Base-by-base conservation (phyloP, 92 coral and sea anemone species). In the Porites rus region DNA sequence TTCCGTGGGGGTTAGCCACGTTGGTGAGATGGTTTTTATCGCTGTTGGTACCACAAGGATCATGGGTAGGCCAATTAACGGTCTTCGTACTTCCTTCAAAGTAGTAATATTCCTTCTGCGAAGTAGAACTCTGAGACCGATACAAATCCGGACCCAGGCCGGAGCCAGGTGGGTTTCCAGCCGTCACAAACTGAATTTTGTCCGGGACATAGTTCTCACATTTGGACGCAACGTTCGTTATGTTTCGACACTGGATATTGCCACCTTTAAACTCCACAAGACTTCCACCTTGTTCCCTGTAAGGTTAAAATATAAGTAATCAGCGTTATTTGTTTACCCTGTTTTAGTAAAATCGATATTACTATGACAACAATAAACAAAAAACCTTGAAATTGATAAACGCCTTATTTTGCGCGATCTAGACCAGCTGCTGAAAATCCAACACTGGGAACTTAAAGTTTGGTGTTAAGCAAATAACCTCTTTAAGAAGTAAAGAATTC, bases 31-130 rank as follows among this genome's bases (percentile, higher is more conserved):
- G 92, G 72, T 91, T 88, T 16, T 25, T 14, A 12, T 76, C 65
- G 43, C 43, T 31, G 63, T 79, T 81, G 20, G 72, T 81, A 17
- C 92, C 94, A 82, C 96, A 93, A 22, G 94, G 94, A 56, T 93
- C 92, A 67, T 91, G 96, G 51, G 92, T 85, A 46, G 96, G 96
- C 90, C 94, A 91, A 68, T 88, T 81, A 3, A 77, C 66, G 59
- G 90, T 90, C 64, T 60, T 63, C 5, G 96, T 93, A 65, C 81
- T 71, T 1, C 79, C 86, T 22, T 91, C 96, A 28, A 93, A 83
- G 69, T 85, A 78, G 86, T 91, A 93, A 70, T 91, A 93, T 70
- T 83, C 89, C 74, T 90, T 90, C 4, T 84, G 67, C 61, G 62
- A 14, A 25, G 77, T 61, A 11, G 20, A 11, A 24, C 89, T 84